Percentiles rank a stretch among this genome's conserved stretches.
Conservation (phyloP, 1,140 invertebrate species). For the Daktulosphaira vitifoliae region DNA sequence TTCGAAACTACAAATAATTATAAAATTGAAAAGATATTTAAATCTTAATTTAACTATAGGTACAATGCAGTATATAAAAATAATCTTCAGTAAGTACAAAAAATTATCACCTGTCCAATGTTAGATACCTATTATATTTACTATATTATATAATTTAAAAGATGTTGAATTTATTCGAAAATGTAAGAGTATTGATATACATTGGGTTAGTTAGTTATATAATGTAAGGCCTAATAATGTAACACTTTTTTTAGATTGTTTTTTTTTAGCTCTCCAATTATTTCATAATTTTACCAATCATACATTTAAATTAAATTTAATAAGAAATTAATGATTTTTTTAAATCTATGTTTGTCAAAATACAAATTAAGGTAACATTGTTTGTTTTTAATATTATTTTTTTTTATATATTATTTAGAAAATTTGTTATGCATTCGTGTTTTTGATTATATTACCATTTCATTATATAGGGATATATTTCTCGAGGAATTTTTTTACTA, state of each 20-base stretch:
- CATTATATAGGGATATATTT: slow-evolving; percentile 5
- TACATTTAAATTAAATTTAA: neutral
- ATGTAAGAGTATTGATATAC: slow-evolving; percentile 19
- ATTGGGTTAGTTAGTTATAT: slow-evolving; percentile 13
- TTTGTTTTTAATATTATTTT: too few relatives aligned
- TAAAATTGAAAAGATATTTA: too few relatives aligned
- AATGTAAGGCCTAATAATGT: slow-evolving; percentile 8
- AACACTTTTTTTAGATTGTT: neutral
- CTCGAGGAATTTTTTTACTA: neutral
- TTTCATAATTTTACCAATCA: neutral
- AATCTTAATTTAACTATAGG: too few relatives aligned
- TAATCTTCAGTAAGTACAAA: slow-evolving; percentile 25
- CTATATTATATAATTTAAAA: slow-evolving; percentile 10
- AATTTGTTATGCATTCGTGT: neutral
- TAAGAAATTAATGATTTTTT: neutral
- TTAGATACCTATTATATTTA: slow-evolving; percentile 17
- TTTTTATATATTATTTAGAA: too few relatives aligned
- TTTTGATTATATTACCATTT: neutral
- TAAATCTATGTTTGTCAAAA: slow-evolving; percentile 1
- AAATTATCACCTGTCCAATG: slow-evolving; percentile 15
- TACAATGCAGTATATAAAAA: slow-evolving; percentile 3
- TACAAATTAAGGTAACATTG: neutral
- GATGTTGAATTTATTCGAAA: slow-evolving; percentile 27
- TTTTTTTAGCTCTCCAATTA: neutral
- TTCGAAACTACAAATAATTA: too few relatives aligned